These are phyloP conservation scores for Patagioenas fasciata DNA, from an alignment of 2,113 vertebrate genomes.

Conservation along the genomic window DNA sequence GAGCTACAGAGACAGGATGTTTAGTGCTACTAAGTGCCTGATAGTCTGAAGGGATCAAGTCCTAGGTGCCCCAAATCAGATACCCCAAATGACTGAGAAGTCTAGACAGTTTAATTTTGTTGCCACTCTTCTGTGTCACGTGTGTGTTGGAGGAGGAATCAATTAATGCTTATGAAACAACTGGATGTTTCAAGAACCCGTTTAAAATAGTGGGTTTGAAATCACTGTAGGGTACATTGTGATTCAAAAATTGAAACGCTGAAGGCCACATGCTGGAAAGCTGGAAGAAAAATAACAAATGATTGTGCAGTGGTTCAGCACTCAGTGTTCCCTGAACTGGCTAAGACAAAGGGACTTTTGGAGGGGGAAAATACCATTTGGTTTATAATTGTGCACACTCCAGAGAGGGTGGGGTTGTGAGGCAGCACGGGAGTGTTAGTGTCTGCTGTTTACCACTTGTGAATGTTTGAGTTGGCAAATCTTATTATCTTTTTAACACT, in stretches of 20 bases:
- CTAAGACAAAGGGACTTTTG: conserved; percentile 35
- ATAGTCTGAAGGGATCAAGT: neutral
- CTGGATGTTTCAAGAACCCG: conserved; percentile 18
- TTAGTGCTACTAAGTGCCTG: neutral
- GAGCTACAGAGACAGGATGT: neutral
- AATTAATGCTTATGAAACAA: conserved; percentile 45
- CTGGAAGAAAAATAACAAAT: conserved; percentile 55
- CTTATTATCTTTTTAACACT: neutral
- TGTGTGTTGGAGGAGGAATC: conserved; percentile 52
- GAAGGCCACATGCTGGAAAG: conserved; percentile 1
- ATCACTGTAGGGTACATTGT: conserved; percentile 48
- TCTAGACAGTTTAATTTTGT: conserved; percentile 24
- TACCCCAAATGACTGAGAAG: neutral
- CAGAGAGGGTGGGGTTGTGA: conserved; percentile 21
- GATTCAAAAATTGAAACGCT: conserved; percentile 60
- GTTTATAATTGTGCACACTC: neutral
- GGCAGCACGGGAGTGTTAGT: neutral
- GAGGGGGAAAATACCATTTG: neutral
- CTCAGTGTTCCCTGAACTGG: conserved; percentile 36
- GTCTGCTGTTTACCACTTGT: neutral
- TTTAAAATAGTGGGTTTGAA: conserved; percentile 47
- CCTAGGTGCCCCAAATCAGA: neutral
- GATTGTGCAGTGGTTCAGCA: conserved; percentile 34
- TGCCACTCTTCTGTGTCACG: neutral
- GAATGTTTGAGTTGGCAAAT: neutral